phyloP scores from a whole-genome alignment of 2,113 vertebrate species.

The Pionites leucogaster region DNA sequence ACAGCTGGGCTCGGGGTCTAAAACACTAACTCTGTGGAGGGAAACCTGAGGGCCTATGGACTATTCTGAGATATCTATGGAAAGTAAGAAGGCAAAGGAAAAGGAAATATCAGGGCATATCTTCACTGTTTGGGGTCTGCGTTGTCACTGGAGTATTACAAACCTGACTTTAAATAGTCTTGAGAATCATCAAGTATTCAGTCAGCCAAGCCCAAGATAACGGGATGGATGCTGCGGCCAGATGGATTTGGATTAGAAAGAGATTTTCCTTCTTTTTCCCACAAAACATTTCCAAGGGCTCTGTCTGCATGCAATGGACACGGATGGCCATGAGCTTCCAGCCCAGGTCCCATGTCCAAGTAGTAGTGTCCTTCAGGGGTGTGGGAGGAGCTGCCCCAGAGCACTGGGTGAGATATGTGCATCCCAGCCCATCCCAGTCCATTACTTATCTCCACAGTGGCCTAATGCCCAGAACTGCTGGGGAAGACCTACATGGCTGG shows the following conservation, averaged over 20 bases:
- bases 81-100: background rate
- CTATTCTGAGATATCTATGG: background rate
- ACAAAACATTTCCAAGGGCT: background rate
- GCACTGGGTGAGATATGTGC: background rate
- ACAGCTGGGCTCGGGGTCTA: background rate
- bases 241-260: background rate
- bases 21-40: background rate
- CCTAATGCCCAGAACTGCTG: background rate
- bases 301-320: background rate
- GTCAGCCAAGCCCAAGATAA: background rate
- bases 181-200: background rate
- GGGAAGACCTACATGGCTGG: background rate
- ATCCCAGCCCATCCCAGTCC: background rate
- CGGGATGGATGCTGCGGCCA: background rate
- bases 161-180: background rate
- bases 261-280: background rate
- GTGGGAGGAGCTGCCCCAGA: background rate
- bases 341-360: background rate
- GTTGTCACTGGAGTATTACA: background rate
- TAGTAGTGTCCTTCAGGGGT: too few relatives aligned
- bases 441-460: background rate
- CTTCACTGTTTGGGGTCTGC: background rate
- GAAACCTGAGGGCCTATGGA: background rate
- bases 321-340: background rate
- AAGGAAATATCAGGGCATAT: accelerated